Evolutionary conservation across 2,888 invertebrate genomes (phyloP), one percentile per base, ranked within the genome.

Genomic region (Chouioia cunea): DNA sequence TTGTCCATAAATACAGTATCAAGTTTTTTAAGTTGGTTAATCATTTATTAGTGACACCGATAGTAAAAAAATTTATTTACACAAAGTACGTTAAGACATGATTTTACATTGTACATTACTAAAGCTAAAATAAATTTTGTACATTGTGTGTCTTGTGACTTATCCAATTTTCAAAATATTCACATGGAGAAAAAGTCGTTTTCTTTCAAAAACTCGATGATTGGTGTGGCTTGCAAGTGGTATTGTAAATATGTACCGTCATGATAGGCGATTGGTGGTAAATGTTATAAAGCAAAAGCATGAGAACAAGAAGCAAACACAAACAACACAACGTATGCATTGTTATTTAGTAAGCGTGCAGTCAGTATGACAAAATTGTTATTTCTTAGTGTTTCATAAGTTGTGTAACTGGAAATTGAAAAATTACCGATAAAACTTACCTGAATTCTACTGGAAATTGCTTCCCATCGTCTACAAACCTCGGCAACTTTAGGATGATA

Each of bases 401-500:
- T 69, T 66, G 66, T 64, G 58, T 59, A 22, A 53, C 52, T 56
- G 2, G 18, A 46, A 46, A 15, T 10, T 46, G 46, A 64, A 43
- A 16, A 64, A 44, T 43, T 44, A 20, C 27, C 12, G 27, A 48
- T 36, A n/a, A 16, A 16, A 79, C 82, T 44, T 79, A 84, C 85
- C 73, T 84, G 82, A 71, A 85, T 81, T 76, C 81, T 79, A 57
- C 73, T 79, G 10, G 79, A 82, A 54, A 84, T 81, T 69, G 80
- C 80, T 69, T 84, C 84, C 85, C 85, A 85, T 65, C 83, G 83
- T 50, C 77, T 77, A 69, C 84, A 85, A 36, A 85, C 81, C 60
- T 82, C 82, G 12, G 84, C 81, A 59, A 85, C 84, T 77, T 84
- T 85, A 15, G 84, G 82, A 67, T 84, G 81, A 74, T 81, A 84